Percentiles rank a stretch among this genome's conserved stretches.
phyloP scores from a whole-genome alignment of 2,113 vertebrate genomes.

The Nanorana parkeri region DNA sequence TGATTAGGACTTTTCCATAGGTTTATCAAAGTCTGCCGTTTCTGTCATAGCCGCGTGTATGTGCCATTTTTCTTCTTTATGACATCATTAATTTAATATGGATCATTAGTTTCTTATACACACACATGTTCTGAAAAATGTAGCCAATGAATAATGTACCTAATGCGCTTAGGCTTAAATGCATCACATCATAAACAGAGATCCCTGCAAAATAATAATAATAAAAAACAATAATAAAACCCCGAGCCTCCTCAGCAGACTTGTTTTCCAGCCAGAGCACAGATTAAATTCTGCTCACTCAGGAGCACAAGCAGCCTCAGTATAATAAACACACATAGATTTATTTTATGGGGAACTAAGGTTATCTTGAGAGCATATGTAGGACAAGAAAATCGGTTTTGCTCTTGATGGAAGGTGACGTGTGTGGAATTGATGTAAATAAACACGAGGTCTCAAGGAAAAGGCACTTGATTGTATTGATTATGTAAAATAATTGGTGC shows the following conservation, averaged over 20 bases:
- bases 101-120: slow-evolving; percentile 94
- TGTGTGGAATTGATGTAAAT: slow-evolving; percentile 75
- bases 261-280: slow-evolving; percentile 52
- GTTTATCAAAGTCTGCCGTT: slow-evolving; percentile 90
- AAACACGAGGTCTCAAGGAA: slow-evolving; percentile 72
- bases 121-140: slow-evolving; percentile 95
- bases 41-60: slow-evolving; percentile 80
- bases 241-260: slow-evolving; percentile 42
- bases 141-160: slow-evolving; percentile 89
- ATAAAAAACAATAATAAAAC: slow-evolving; percentile 61
- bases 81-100: slow-evolving; percentile 95
- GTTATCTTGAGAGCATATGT: slow-evolving; percentile 68
- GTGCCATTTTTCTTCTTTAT: slow-evolving; percentile 96
- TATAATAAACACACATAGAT: slow-evolving; percentile 60
- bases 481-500: slow-evolving; percentile 75
- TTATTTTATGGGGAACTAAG: slow-evolving; percentile 69
- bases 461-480: slow-evolving; percentile 77
- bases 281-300: slow-evolving; percentile 53
- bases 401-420: slow-evolving; percentile 74
- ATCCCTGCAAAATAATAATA: slow-evolving; percentile 72
- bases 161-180: slow-evolving; percentile 84
- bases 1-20: slow-evolving; percentile 86
- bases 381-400: slow-evolving; percentile 74
- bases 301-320: slow-evolving; percentile 52
- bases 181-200: slow-evolving; percentile 91